Base-by-base conservation (phyloP, 2,113 vertebrate species). In the Anarhynchus alexandrinus region DNA sequence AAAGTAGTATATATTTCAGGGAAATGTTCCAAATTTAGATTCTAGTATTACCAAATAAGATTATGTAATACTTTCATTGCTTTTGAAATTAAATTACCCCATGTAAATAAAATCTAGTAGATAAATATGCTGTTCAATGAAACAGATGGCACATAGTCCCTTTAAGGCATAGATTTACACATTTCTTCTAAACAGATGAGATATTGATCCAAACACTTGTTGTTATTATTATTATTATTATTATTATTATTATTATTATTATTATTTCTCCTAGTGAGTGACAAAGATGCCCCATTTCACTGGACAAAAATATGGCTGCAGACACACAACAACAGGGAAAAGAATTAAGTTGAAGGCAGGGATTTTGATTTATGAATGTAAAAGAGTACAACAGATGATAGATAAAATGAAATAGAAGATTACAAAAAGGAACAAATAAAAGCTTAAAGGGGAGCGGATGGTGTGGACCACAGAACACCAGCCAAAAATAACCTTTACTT, bases 281-380 rank as follows among this genome's bases (percentile, higher is more conserved):
- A 45, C 21, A 92, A 84, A 95, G 8, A 36, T 70, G 30, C 17
- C 27, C 38, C 49, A n/a, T 95, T 92, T 81, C 58, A 71, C 11
- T 10, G 36, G 52, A 40, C 12, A 84, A 92, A 82, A 59, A 45
- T 78, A 88, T 17, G 12, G 43, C 47, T 82, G 62, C 62, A 83
- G 64, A 67, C 55, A 9, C 42, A 91, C 32, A 47, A 30, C 30
- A 67, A 51, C 43, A 92, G 19, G 47, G 16, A 85, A 51, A 92
- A 93, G 15, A 62, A 74, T 36, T n/a, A 70, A 51, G 65, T 12
- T 15, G 38, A 89, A 94, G 59, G 55, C 0, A 2, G 5, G 6
- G 17, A 51, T 70, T 82, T 89, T 96, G 61, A 93, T 82, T 97
- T 93, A 66, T 86, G 59, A 93, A 94, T 65, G 23, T 29, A 83